Evolutionary conservation across 2,797 vertebrate species (phyloP).

Genomic region (Xenopus petersii): DNA sequence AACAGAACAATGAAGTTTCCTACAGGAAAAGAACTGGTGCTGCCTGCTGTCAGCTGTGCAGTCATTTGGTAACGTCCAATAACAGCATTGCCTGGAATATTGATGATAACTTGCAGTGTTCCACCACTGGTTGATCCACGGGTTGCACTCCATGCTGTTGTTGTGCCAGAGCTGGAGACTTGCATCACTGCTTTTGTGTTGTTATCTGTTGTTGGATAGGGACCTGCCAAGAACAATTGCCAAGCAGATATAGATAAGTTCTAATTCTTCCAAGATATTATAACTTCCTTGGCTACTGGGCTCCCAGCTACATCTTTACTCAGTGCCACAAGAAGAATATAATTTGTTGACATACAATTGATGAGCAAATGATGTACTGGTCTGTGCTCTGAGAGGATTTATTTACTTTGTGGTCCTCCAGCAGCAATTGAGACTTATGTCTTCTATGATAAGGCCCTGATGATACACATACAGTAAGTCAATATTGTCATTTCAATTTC

Average conservation of each 20-base stretch:
- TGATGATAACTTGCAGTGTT: conserved; percentile 53
- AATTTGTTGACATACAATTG: too few relatives aligned
- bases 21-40: conserved; percentile 35
- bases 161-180: conserved; percentile 30
- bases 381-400: too few relatives aligned
- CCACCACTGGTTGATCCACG: conserved; percentile 19
- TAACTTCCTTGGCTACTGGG: too few relatives aligned
- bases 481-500: too few relatives aligned
- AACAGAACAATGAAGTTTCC: conserved; percentile 66
- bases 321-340: too few relatives aligned
- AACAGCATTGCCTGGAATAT: conserved; percentile 63
- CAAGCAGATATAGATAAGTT: background rate
- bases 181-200: conserved; percentile 63
- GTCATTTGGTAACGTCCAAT: conserved; percentile 67
- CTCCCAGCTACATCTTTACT: too few relatives aligned
- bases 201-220: conserved; percentile 58
- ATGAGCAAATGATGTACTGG: too few relatives aligned
- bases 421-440: too few relatives aligned
- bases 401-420: too few relatives aligned
- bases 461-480: too few relatives aligned
- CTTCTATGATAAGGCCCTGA: too few relatives aligned
- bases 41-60: conserved; percentile 43
- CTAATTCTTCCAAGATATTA: too few relatives aligned
- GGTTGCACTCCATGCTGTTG: conserved; percentile 59
- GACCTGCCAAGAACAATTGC: background rate